phyloP scores from a whole-genome alignment of 2,888 invertebrate genomes.

The Stenichneumon culpator region DNA sequence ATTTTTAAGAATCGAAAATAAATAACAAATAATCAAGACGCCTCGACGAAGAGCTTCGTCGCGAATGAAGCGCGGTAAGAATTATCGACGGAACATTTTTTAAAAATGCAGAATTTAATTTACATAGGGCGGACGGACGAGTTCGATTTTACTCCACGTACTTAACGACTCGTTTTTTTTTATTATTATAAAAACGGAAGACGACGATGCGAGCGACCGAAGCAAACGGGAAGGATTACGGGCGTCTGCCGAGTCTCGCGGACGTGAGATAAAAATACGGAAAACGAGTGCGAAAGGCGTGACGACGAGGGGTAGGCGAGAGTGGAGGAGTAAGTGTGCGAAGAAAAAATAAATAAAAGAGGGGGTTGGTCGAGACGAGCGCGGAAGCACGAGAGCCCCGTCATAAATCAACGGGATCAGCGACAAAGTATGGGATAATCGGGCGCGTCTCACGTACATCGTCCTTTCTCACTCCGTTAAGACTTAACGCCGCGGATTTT shows the following conservation, averaged over 20 bases:
- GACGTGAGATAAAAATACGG: slow-evolving; percentile 19
- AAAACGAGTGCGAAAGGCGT: slow-evolving; percentile 7
- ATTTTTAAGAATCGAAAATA: background rate
- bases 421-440: slow-evolving; percentile 41
- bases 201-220: background rate
- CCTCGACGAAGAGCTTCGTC: too few species aligned
- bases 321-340: background rate
- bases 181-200: background rate
- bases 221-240: slow-evolving; percentile 4
- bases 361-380: slow-evolving; percentile 4
- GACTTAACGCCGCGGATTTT: slow-evolving; percentile 9
- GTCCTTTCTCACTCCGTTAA: slow-evolving; percentile 32
- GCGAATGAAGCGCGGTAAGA: too few species aligned
- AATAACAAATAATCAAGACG: too few species aligned
- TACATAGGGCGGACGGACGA: background rate
- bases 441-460: slow-evolving; percentile 19
- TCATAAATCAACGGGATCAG: slow-evolving; percentile 48
- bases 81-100: too few species aligned
- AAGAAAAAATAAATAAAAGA: background rate
- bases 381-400: slow-evolving; percentile 26
- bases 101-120: too few species aligned
- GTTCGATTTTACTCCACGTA: background rate
- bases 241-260: background rate
- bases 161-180: background rate
- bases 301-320: background rate